These are phyloP conservation scores for Actenoides lindsayi DNA, from an alignment of 2,113 vertebrate genomes.

Conservation along the genomic window DNA sequence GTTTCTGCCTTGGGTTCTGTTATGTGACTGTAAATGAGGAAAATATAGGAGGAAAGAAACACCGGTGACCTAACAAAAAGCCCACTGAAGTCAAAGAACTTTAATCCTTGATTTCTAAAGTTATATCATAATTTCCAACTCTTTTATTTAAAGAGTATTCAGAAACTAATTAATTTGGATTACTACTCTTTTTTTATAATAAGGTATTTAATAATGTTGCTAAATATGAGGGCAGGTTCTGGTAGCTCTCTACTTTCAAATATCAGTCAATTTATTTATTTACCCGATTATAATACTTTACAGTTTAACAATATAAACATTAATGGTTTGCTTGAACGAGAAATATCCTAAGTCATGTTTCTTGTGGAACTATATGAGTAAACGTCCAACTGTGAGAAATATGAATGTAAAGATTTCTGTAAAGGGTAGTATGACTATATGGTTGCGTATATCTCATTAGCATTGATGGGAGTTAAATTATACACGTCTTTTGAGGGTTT, in stretches of 20 bases:
- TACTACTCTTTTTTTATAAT: not conserved
- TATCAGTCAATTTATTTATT: not conserved
- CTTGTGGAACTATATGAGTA: not conserved
- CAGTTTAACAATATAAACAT: not conserved
- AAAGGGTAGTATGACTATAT: not conserved
- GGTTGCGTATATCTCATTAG: not conserved
- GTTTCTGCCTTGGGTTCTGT: not conserved
- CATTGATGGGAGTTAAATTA: not conserved
- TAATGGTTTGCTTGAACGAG: not conserved
- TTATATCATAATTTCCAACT: not conserved
- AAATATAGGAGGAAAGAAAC: not conserved
- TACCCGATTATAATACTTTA: not conserved
- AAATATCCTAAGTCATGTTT: not conserved
- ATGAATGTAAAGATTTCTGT: not conserved
- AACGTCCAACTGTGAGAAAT: not conserved
- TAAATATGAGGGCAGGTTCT: not conserved
- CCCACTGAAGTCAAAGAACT: not conserved
- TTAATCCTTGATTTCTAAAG: not conserved
- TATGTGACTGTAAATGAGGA: not conserved
- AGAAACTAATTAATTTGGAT: not conserved
- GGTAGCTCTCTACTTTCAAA: not conserved
- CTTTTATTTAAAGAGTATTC: not conserved
- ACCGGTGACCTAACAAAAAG: not conserved
- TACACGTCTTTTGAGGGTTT: not conserved
- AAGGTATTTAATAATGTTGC: not conserved